Percentiles rank a stretch among this genome's conserved stretches.
Evolutionary conservation across 2,113 vertebrate genomes (phyloP).

Genomic region (Tylochromis polylepis): DNA sequence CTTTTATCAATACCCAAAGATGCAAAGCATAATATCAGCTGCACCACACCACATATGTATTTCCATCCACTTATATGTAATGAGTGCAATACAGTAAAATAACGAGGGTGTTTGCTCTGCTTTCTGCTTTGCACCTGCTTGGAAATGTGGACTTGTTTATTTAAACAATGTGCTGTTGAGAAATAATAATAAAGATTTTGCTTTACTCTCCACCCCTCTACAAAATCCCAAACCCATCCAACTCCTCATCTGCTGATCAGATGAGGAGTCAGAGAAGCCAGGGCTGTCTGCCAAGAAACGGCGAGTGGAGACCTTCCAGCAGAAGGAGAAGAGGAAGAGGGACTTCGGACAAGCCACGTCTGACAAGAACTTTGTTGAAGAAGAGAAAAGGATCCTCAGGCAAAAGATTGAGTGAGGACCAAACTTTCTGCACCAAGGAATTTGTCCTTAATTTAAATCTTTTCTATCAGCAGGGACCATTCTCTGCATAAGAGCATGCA

Average conservation of each 20-base stretch:
- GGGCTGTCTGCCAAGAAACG: conserved; percentile 80
- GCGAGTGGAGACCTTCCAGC: conserved; percentile 82
- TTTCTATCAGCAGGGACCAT: not conserved
- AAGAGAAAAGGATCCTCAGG: conserved; percentile 79
- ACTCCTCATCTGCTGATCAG: conserved; percentile 51
- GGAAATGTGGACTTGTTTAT: not conserved
- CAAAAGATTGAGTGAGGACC: conserved; percentile 63
- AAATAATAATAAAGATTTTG: not conserved
- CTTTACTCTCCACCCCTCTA: not conserved
- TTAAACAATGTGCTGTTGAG: not conserved
- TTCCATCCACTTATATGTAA: not conserved
- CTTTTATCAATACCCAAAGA: not conserved
- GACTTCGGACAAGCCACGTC: conserved; percentile 77
- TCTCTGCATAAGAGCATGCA: not conserved
- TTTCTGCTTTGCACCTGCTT: not conserved
- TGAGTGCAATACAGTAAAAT: not conserved
- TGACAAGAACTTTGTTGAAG: conserved; percentile 80
- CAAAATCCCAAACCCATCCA: not conserved
- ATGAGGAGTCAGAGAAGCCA: conserved; percentile 76
- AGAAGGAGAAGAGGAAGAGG: conserved; percentile 84
- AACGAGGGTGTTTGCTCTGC: not conserved
- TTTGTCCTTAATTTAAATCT: not conserved
- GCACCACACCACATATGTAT: not conserved
- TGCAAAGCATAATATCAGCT: not conserved
- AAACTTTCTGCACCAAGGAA: not conserved